These are phyloP conservation scores for Heliocidaris tuberculata DNA, from an alignment of 35 echinoderm and acorn worm species.

Conservation along the genomic window DNA sequence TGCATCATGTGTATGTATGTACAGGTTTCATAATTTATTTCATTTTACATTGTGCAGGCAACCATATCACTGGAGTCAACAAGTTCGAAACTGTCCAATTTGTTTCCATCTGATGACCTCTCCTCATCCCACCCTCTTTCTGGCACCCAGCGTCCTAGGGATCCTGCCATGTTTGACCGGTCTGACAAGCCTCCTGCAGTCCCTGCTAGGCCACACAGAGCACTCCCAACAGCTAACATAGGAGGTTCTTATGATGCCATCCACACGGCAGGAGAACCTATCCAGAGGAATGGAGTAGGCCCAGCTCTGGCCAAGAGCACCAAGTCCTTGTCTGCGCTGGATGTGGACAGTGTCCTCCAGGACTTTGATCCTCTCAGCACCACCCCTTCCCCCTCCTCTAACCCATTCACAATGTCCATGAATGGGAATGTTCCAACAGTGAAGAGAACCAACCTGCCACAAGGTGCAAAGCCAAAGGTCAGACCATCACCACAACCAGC, in stretches of 20 bases:
- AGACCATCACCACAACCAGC: constrained; percentile 26
- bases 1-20: no score
- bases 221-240: neutral
- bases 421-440: constrained; percentile 58
- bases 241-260: constrained; percentile 5
- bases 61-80: neutral
- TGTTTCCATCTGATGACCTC: constrained; percentile 37
- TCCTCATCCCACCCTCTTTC: neutral
- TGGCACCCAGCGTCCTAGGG: neutral
- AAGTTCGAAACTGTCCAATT: neutral
- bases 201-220: neutral
- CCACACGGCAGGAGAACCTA: neutral
- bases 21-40: neutral
- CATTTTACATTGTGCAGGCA: neutral
- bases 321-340: constrained; percentile 13
- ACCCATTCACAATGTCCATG: constrained; percentile 55
- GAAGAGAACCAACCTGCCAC: constrained; percentile 46
- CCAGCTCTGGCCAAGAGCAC: constrained; percentile 1
- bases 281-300: constrained; percentile 2
- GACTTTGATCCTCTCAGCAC: constrained; percentile 85
- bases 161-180: neutral
- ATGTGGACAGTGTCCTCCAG: constrained; percentile 56
- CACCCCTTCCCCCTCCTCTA: constrained; percentile 18
- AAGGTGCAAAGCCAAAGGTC: constrained; percentile 81
- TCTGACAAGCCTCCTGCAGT: neutral